Conservation (phyloP, 1,140 invertebrate genomes). For the Ganaspis sp. region DNA sequence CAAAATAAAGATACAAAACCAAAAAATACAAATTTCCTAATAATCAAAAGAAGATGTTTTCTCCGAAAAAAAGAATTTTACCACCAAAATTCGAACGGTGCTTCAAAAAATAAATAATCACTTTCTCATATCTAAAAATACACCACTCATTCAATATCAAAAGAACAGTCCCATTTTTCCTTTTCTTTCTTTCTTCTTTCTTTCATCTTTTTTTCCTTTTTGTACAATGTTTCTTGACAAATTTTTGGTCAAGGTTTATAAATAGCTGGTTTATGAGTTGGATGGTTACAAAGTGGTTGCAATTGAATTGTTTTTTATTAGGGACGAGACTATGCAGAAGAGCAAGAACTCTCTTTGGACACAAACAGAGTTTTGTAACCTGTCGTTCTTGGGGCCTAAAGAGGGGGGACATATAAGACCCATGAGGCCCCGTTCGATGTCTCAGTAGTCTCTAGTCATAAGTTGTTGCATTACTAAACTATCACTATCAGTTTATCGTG, state of each 20-base stretch:
- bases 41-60: too few relatives aligned
- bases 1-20: too few relatives aligned
- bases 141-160: too few relatives aligned
- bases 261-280: background rate
- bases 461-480: constrained; percentile 56
- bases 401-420: constrained; percentile 75
- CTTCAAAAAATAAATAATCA: too few relatives aligned
- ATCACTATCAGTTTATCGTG: constrained; percentile 49
- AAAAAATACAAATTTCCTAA: too few relatives aligned
- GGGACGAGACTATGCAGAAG: constrained; percentile 55
- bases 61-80: too few relatives aligned
- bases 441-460: constrained; percentile 74
- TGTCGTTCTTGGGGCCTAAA: constrained; percentile 48
- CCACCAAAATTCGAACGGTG: too few relatives aligned
- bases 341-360: constrained; percentile 57
- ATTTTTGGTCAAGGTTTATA: background rate
- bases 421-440: constrained; percentile 62
- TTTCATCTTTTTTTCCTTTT: too few relatives aligned
- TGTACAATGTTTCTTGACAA: too few relatives aligned
- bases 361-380: constrained; percentile 69
- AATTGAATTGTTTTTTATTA: background rate
- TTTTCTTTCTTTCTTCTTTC: too few relatives aligned
- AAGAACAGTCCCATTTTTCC: too few relatives aligned
- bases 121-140: too few relatives aligned
- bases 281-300: background rate